Base-by-base conservation (phyloP, 1,140 invertebrate species). In the Archivesica marissinica region DNA sequence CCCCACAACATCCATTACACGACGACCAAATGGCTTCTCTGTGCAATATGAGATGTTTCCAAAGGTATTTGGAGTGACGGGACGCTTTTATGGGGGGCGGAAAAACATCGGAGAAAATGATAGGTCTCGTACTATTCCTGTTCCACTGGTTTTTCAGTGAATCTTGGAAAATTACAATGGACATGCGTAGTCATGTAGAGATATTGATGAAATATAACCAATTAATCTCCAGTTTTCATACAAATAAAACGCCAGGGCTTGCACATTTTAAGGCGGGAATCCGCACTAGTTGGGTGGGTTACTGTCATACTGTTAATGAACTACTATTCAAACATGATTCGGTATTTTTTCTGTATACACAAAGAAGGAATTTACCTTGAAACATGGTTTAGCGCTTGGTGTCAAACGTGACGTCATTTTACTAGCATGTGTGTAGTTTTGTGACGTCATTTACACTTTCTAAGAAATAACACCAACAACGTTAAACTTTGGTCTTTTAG, bases 81-180 rank as follows among this genome's bases (percentile, higher is more conserved):
- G 80, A 74, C 66, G 80, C 68, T 83, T 83, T 83, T 75, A 75
- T 83, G 33, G 56, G 33, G 70, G 80, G 80, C 80, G 80, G 44
- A 6, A 64, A 61, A 50, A 75, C 38, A 83, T 83, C 35, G 66
- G 35, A 33, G 68, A 50, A 83, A 83, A 83, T 83, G 70, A 83
- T 83, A 75, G 80, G 80, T 33, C 41, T 61, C 39, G 54, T 15
- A 17, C 39, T 59, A 30, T 15, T 35, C 28, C 30, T 83, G 74
- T 68, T 75, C 75, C 64, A 33, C 74, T 23, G 44, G 39, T 28
- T 44, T 72, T 72, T 15, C 3, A 66, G 68, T 44, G 41, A 72
- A 72, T 50, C 39, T 44, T 28, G 11, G n/a, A 72, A 72, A 33
- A 72, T 72, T 3, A 72, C 68, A 72, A 72, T 72, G 28, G 68